phyloP scores from a whole-genome alignment of 2,797 vertebrate genomes.

The Parotocinclus haroldoi region DNA sequence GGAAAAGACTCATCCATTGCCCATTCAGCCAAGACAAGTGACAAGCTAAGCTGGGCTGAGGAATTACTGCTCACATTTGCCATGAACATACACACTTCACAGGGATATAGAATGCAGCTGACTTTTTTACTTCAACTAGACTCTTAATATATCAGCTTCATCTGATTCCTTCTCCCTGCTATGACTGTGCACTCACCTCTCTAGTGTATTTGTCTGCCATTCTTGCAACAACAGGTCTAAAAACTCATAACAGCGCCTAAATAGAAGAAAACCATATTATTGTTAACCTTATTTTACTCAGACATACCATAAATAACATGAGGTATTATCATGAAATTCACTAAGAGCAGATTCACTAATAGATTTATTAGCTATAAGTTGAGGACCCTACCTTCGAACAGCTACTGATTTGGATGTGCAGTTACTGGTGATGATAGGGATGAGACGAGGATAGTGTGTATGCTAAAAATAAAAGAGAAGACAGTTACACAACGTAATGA shows the following conservation, averaged over 20 bases:
- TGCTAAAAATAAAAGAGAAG: slow-evolving; percentile 66
- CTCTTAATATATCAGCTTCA: neutral
- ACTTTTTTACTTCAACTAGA: neutral
- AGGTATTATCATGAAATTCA: too few relatives aligned
- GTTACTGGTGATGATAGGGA: slow-evolving; percentile 97
- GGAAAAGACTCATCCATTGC: slow-evolving; percentile 58
- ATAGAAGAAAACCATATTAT: neutral
- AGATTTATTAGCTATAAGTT: neutral
- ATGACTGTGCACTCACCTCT: slow-evolving; percentile 74
- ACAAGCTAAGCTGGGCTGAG: slow-evolving; percentile 29
- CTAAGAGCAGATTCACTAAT: too few relatives aligned
- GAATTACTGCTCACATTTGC: neutral
- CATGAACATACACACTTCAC: neutral
- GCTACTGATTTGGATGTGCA: slow-evolving; percentile 95
- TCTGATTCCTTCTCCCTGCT: too few relatives aligned
- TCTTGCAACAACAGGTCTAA: slow-evolving; percentile 92
- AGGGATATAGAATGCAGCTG: neutral
- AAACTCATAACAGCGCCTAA: slow-evolving; percentile 94
- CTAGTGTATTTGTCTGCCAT: slow-evolving; percentile 92
- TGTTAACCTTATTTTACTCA: too few relatives aligned
- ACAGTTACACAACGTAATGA: neutral
- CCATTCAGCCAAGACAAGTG: slow-evolving; percentile 47
- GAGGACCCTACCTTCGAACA: slow-evolving; percentile 83
- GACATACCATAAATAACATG: too few relatives aligned
- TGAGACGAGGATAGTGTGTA: slow-evolving; percentile 92